Percentiles rank a stretch among this genome's conserved stretches.
phyloP scores from a whole-genome alignment of 2,113 vertebrate genomes.

The Rhinopomastus cyanomelas region DNA sequence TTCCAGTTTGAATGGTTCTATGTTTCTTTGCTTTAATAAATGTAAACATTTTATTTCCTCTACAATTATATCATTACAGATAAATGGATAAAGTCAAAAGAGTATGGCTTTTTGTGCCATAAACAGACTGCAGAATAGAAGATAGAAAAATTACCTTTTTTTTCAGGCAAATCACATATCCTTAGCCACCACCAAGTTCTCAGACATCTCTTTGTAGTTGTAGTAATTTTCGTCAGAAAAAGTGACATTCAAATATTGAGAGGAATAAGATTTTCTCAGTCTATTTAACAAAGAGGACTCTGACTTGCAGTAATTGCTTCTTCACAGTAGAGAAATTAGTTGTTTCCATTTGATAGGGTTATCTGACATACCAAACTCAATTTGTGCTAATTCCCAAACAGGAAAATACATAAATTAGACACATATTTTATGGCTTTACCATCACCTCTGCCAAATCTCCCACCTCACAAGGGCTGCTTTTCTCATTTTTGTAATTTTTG shows the following conservation, averaged over 20 bases:
- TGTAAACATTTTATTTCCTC: neutral
- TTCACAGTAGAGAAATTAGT: neutral
- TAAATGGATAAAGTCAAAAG: accelerated
- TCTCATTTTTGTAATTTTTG: neutral
- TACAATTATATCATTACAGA: neutral
- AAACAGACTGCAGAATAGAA: neutral
- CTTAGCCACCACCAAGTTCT: neutral
- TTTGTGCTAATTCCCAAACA: neutral
- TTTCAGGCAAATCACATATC: neutral
- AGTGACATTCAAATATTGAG: neutral
- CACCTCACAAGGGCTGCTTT: neutral
- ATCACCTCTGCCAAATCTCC: neutral
- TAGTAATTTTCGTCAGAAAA: neutral
- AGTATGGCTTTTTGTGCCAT: neutral
- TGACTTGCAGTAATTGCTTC: neutral
- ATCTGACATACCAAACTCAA: neutral
- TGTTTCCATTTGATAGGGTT: neutral
- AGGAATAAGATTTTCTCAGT: neutral
- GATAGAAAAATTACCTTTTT: neutral
- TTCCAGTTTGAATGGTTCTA: too few species aligned
- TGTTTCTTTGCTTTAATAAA: neutral
- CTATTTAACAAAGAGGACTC: neutral
- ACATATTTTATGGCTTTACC: neutral
- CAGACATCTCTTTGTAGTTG: neutral
- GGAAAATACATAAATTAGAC: neutral